These are phyloP conservation scores for Batillaria attramentaria DNA, from an alignment of 1,140 invertebrate species.

Conservation along the genomic window DNA sequence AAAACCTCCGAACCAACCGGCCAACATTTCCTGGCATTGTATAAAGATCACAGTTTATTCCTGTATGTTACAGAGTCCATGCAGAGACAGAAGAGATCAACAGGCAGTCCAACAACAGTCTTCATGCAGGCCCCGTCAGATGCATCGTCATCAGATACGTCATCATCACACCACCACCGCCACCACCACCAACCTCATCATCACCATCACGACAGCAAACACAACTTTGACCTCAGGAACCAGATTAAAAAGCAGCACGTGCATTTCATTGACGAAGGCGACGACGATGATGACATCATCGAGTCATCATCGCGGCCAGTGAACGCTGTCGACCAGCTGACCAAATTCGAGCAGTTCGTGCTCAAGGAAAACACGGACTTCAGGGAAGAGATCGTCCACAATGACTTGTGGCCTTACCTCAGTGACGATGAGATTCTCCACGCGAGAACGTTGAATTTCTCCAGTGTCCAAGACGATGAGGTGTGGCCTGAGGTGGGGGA, in stretches of 20 bases:
- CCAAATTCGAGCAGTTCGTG: conserved; percentile 16
- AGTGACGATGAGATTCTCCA: neutral
- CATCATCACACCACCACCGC: neutral
- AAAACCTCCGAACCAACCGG: too few relatives aligned
- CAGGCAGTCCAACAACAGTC: too few relatives aligned
- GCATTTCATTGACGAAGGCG: conserved; percentile 4
- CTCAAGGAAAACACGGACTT: conserved; percentile 19
- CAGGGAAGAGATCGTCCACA: neutral
- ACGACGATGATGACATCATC: conserved; percentile 1
- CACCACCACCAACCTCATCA: neutral
- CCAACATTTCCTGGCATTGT: too few relatives aligned
- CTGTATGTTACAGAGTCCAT: conserved; percentile 15
- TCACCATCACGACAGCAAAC: neutral
- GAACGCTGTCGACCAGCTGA: conserved; percentile 16
- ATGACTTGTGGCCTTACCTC: neutral
- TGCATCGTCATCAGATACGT: neutral
- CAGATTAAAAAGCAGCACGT: neutral
- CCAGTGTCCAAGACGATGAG: too few relatives aligned
- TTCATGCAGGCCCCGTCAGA: neutral
- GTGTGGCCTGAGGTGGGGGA: neutral
- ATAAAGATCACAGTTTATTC: too few relatives aligned
- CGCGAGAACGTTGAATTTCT: too few relatives aligned
- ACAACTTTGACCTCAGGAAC: conserved; percentile 17
- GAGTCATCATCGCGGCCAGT: too few relatives aligned
- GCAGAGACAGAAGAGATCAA: neutral